A percentile compares a stretch with the other conserved stretches of the same genome.
These are phyloP conservation scores for Oscheius myriophilus DNA, from an alignment of 2,888 invertebrate species.

Conservation along the genomic window DNA sequence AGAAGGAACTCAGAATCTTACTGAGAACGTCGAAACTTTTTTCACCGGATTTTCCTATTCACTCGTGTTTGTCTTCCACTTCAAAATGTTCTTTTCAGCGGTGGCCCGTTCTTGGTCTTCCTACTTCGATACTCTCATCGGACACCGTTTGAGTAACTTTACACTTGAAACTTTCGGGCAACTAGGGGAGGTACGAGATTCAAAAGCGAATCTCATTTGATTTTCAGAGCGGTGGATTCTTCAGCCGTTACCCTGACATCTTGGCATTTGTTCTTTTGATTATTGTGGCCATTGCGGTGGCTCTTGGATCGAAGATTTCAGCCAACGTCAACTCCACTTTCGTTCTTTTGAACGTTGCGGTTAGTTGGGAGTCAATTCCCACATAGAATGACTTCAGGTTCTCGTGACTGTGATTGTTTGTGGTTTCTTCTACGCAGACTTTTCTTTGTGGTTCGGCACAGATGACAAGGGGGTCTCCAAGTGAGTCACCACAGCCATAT, in stretches of 20 bases:
- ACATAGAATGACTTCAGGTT: constrained; percentile 59
- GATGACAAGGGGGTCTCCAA: constrained; percentile 34
- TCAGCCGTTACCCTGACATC: constrained; percentile 42
- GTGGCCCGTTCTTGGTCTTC: constrained; percentile 73
- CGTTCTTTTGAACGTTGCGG: constrained; percentile 61
- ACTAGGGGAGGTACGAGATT: constrained; percentile 5
- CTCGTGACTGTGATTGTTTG: constrained; percentile 74
- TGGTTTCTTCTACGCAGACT: constrained; percentile 85
- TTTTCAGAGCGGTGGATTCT: constrained; percentile 38
- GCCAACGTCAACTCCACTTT: constrained; percentile 71
- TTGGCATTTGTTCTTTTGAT: constrained; percentile 41
- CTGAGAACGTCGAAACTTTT: too few species aligned
- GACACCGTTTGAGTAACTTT: constrained; percentile 59
- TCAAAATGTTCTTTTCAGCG: constrained; percentile 56
- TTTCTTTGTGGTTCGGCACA: constrained; percentile 79
- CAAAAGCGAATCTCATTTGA: background rate
- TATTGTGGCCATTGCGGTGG: constrained; percentile 55
- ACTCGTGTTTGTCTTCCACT: too few species aligned
- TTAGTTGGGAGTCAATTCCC: too few species aligned
- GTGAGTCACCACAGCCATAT: constrained; percentile 5
- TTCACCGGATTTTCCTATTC: too few species aligned
- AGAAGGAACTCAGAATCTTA: too few species aligned
- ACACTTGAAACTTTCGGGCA: constrained; percentile 27
- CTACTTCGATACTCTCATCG: constrained; percentile 71
- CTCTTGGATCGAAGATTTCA: constrained; percentile 71